These are phyloP conservation scores for Heliconius erato DNA, from an alignment of 2,888 invertebrate species.

Conservation along the genomic window DNA sequence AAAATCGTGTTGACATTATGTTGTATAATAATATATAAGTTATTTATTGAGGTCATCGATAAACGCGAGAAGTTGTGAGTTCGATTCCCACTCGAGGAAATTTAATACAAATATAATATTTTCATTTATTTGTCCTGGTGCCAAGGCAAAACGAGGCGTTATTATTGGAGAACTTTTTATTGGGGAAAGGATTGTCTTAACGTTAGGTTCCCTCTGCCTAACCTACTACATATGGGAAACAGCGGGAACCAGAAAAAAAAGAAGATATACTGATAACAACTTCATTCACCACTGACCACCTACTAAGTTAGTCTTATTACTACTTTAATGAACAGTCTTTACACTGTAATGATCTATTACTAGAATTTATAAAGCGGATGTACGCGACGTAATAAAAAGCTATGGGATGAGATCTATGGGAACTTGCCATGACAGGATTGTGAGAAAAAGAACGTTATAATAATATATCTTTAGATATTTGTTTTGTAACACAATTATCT, in stretches of 20 bases:
- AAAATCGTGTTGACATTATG: not conserved
- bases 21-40: conserved; percentile 1
- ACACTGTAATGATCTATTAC: conserved; percentile 44
- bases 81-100: not conserved
- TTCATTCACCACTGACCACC: conserved; percentile 37
- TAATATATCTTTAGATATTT: not conserved
- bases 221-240: not conserved
- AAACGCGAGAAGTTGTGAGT: not conserved
- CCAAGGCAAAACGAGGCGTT: not conserved
- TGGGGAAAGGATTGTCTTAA: not conserved
- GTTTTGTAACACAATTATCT: not conserved
- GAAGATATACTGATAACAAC: not conserved
- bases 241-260: not conserved
- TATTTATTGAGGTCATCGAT: not conserved
- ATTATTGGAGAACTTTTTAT: not conserved
- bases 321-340: conserved; percentile 40
- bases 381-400: conserved; percentile 47
- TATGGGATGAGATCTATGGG: conserved; percentile 42
- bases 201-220: not conserved
- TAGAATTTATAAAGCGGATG: conserved; percentile 51
- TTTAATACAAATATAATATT: not conserved
- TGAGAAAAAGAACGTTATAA: conserved; percentile 24
- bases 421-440: conserved; percentile 28
- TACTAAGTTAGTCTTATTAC: conserved; percentile 28
- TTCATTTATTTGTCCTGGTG: not conserved